Evolutionary conservation across 2,888 invertebrate species (phyloP).

Genomic region (Drosophila colorata): DNA sequence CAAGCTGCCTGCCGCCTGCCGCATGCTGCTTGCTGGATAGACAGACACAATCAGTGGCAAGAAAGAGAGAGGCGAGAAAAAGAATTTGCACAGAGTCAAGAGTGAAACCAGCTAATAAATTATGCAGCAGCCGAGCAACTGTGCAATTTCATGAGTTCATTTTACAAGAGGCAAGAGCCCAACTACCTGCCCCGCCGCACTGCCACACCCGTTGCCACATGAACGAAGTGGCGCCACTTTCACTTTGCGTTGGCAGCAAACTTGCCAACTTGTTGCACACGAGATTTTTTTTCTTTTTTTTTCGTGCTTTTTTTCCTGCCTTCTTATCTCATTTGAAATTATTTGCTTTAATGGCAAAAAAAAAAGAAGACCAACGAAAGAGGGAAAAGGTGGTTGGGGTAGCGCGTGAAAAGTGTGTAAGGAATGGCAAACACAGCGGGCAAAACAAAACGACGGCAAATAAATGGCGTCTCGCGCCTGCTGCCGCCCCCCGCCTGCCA

Average conservation of each 20-base stretch:
- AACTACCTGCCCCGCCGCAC: slow-evolving; percentile 8
- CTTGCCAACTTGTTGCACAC: slow-evolving; percentile 76
- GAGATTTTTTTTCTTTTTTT: slow-evolving; percentile 33
- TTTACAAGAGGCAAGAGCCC: slow-evolving; percentile 43
- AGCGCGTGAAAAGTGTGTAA: slow-evolving; percentile 39
- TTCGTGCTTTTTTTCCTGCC: slow-evolving; percentile 10
- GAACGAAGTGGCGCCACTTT: slow-evolving; percentile 60
- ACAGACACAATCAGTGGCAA: slow-evolving; percentile 30
- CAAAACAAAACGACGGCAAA: slow-evolving; percentile 55
- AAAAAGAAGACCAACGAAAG: background rate
- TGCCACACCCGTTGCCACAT: slow-evolving; percentile 8
- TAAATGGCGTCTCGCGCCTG: slow-evolving; percentile 59
- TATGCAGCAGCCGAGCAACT: slow-evolving; percentile 68
- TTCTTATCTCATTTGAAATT: slow-evolving; percentile 78
- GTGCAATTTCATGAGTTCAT: slow-evolving; percentile 73
- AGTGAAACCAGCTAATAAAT: slow-evolving; percentile 69
- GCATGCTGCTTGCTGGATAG: slow-evolving; percentile 27
- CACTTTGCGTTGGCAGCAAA: slow-evolving; percentile 73
- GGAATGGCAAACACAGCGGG: slow-evolving; percentile 39
- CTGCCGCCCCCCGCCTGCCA: background rate
- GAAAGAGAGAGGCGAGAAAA: slow-evolving; percentile 3
- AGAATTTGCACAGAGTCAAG: slow-evolving; percentile 55
- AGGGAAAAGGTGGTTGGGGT: background rate
- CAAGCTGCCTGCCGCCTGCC: slow-evolving; percentile 13
- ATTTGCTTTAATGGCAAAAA: slow-evolving; percentile 72